Evolutionary conservation across 2,888 invertebrate species (phyloP), one percentile per base, ranked within the genome.

Genomic region (Peribatodes rhomboidaria): DNA sequence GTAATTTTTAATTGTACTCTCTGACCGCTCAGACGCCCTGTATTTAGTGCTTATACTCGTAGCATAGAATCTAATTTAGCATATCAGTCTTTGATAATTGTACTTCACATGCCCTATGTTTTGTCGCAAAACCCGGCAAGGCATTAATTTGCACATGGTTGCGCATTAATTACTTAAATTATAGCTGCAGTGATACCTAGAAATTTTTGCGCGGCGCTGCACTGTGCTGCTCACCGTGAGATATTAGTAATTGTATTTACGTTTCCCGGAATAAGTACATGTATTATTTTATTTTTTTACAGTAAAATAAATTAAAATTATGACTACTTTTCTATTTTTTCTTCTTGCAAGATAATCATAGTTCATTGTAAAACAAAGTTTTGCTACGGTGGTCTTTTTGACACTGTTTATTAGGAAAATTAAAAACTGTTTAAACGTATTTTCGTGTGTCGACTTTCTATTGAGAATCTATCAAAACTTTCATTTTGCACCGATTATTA

Each of bases 401-500:
- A 61, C 33, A 44, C 33, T 18, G 20, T 63, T 18, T 50, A 47
- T 33, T 33, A 44, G 55, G 64, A 37, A 59, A 54, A 52, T 59
- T 57, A 59, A 47, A 59, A 16, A 57, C 39, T 54, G 52, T 44
- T 53, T 49, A 50, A n/a, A n/a, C n/a, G n/a, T 35, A 47, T 53
- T 49, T 52, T 37, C 42, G 39, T 35, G 44, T 27, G 16, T 42
- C 49, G 14, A 61, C 14, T 63, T 52, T 13, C 49, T 47, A 59
- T 66, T 47, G 57, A 31, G 44, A 39, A 53, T 50, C 39, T 50
- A 50, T 59, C 37, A 53, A 59, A 46, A 60, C 56, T 61, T 61
- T 55, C 47, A 42, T 65, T 67, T 52, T 49, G 68, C 68, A 67
- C 31, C 57, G 56, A 66, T 67, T n/a, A 61, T 59, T 20, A 66